phyloP scores from a whole-genome alignment of 2,113 vertebrate species.

The Pandion haliaetus region DNA sequence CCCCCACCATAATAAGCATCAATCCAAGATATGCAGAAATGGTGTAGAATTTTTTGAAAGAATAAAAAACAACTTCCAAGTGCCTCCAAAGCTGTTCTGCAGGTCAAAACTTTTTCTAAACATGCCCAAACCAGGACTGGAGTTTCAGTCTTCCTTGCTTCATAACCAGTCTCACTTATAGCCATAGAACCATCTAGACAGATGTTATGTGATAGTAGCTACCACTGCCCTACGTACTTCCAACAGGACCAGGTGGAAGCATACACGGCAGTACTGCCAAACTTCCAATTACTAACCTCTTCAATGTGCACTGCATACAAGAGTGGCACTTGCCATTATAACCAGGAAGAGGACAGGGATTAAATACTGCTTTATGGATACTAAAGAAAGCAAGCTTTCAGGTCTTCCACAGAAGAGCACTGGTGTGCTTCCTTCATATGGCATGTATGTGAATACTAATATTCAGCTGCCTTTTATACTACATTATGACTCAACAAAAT shows the following conservation, averaged over 20 bases:
- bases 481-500: background rate
- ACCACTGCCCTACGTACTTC: background rate
- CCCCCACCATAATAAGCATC: rapidly evolving
- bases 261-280: background rate
- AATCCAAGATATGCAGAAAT: background rate
- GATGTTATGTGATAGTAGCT: background rate
- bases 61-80: background rate
- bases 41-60: background rate
- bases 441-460: background rate
- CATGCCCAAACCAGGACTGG: background rate
- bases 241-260: background rate
- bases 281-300: background rate
- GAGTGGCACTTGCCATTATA: background rate
- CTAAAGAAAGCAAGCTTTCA: background rate
- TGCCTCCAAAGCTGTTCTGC: background rate
- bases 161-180: background rate
- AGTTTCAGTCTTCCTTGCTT: background rate
- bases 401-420: background rate
- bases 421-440: background rate
- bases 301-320: background rate
- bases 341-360: background rate
- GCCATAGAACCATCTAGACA: background rate
- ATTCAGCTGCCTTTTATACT: background rate
- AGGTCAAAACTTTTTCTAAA: background rate
- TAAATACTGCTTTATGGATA: background rate